Percentiles rank a stretch among this genome's conserved stretches.
phyloP scores from a whole-genome alignment of 37 sponge, comb jelly and placozoan species.

The Theonella swinhoei region DNA sequence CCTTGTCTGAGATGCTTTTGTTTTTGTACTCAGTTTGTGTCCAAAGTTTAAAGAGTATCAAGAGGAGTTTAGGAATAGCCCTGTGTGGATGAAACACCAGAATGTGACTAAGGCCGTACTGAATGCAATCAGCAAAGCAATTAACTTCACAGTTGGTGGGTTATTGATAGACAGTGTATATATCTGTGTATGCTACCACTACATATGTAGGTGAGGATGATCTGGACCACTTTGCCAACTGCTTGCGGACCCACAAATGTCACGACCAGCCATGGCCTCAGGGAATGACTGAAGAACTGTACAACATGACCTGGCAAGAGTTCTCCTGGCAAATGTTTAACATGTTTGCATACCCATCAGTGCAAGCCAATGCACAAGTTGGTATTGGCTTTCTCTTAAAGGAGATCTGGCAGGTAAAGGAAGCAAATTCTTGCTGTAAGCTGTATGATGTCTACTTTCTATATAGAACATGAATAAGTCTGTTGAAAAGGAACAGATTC shows the following conservation, averaged over 20 bases:
- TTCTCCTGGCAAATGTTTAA: conserved; percentile 32
- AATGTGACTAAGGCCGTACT: conserved; percentile 21
- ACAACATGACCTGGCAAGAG: conserved; percentile 7
- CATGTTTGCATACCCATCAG: conserved; percentile 38
- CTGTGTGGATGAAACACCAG: conserved; percentile 15
- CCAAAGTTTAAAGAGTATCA: conserved; percentile 27
- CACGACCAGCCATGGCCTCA: conserved; percentile 37
- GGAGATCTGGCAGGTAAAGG: conserved; percentile 54
- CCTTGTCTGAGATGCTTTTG: not conserved
- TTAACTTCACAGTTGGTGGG: conserved; percentile 30
- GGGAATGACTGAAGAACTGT: conserved; percentile 37
- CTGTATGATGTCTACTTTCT: too few species aligned
- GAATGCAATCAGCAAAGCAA: conserved; percentile 13
- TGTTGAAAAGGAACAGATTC: not conserved
- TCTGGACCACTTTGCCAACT: conserved; percentile 41
- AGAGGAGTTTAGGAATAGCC: conserved; percentile 6
- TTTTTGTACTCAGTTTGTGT: conserved; percentile 28
- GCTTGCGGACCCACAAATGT: conserved; percentile 41
- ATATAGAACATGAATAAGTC: conserved; percentile 30
- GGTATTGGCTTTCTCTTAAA: conserved; percentile 54
- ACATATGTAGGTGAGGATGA: not conserved
- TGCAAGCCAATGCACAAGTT: conserved; percentile 23
- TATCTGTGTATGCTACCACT: too few species aligned
- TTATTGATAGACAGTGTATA: too few species aligned
- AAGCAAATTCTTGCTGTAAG: too few species aligned